Percentiles rank a stretch among this genome's conserved stretches.
Conservation (phyloP, 1,140 invertebrate species). For the Drosophila sulfurigaster region DNA sequence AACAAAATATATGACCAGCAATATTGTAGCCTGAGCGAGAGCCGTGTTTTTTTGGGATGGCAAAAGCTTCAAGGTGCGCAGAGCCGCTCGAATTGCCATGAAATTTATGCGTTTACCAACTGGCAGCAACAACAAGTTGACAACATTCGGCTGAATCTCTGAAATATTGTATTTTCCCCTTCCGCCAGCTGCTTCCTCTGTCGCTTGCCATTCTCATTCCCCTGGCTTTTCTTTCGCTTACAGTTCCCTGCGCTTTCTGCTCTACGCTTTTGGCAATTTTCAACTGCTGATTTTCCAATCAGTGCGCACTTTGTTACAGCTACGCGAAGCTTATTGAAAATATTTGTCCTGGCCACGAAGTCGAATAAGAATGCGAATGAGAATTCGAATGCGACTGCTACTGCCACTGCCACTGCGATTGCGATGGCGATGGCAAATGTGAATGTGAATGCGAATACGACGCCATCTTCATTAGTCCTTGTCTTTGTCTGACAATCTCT, state of each 20-base stretch:
- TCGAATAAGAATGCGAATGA: constrained; percentile 36
- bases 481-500: constrained; percentile 45
- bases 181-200: neutral
- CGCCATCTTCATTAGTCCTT: constrained; percentile 78
- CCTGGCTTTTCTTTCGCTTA: neutral
- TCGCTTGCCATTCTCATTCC: neutral
- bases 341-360: constrained; percentile 72
- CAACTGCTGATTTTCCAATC: constrained; percentile 82
- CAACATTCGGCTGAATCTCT: constrained; percentile 61
- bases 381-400: constrained; percentile 31
- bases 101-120: constrained; percentile 79
- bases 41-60: neutral
- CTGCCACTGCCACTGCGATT: constrained; percentile 27
- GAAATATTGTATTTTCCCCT: constrained; percentile 69
- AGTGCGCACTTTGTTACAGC: constrained; percentile 77
- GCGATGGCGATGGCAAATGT: constrained; percentile 33
- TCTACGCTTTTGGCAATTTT: constrained; percentile 64
- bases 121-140: constrained; percentile 62
- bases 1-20: constrained; percentile 72
- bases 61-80: constrained; percentile 60
- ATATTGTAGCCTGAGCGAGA: constrained; percentile 49
- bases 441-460: constrained; percentile 46
- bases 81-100: constrained; percentile 63
- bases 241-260: neutral
- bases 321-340: constrained; percentile 74